phyloP scores from a whole-genome alignment of 1,140 invertebrate genomes.

The Leptinotarsa texana region DNA sequence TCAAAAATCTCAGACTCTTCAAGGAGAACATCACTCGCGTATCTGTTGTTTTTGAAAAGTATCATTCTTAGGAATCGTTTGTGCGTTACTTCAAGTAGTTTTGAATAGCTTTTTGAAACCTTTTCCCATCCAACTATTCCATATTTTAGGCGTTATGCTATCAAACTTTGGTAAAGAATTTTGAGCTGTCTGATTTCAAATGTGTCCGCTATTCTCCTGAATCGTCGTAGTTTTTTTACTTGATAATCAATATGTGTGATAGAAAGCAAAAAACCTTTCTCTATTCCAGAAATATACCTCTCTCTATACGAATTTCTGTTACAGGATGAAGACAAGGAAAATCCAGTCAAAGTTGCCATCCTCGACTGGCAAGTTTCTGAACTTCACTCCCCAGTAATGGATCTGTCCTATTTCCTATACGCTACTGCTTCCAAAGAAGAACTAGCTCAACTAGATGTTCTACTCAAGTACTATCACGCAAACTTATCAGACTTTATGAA shows the following conservation, averaged over 20 bases:
- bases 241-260: not conserved
- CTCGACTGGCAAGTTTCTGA: slow-evolving; percentile 64
- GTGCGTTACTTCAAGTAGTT: too few relatives aligned
- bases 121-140: too few relatives aligned
- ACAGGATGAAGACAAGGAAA: slow-evolving; percentile 19
- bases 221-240: not conserved
- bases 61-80: too few relatives aligned
- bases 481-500: not conserved
- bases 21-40: too few relatives aligned
- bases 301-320: not conserved
- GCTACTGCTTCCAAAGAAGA: slow-evolving; percentile 58
- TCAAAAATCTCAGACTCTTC: too few relatives aligned
- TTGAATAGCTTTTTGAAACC: too few relatives aligned
- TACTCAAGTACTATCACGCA: slow-evolving; percentile 8
- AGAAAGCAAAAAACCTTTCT: not conserved
- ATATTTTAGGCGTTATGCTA: too few relatives aligned
- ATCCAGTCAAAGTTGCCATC: slow-evolving; percentile 27
- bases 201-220: not conserved
- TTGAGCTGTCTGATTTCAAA: not conserved
- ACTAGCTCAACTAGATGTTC: not conserved
- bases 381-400: slow-evolving; percentile 62
- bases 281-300: not conserved
- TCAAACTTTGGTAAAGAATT: too few relatives aligned
- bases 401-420: slow-evolving; percentile 63
- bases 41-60: too few relatives aligned